phyloP scores from a whole-genome alignment of 2,888 invertebrate species.

The Acronicta aceris region DNA sequence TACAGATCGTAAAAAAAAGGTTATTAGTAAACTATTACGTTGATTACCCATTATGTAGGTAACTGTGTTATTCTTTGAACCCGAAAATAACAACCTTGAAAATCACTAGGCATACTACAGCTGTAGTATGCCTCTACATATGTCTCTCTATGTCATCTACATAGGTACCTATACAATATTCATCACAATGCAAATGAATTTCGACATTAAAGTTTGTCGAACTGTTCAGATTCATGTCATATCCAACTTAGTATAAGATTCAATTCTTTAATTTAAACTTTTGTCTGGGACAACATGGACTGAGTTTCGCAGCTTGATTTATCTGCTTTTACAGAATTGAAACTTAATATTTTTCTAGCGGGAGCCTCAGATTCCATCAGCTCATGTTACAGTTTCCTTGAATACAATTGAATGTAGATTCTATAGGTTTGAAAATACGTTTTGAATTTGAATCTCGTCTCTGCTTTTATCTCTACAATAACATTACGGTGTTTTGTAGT shows the following conservation, averaged over 20 bases:
- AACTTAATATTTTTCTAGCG: constrained; percentile 38
- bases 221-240: constrained; percentile 12
- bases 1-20: too few relatives aligned
- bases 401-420: not conserved
- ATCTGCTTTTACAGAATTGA: constrained; percentile 37
- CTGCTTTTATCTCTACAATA: not conserved
- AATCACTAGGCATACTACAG: too few relatives aligned
- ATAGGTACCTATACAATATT: too few relatives aligned
- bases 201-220: constrained; percentile 9
- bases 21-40: too few relatives aligned
- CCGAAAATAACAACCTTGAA: too few relatives aligned
- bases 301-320: constrained; percentile 42
- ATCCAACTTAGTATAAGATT: constrained; percentile 34
- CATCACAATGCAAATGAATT: too few relatives aligned
- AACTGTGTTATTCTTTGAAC: too few relatives aligned
- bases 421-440: not conserved
- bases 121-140: too few relatives aligned
- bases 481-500: not conserved
- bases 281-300: constrained; percentile 29
- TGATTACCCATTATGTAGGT: too few relatives aligned
- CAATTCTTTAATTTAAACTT: constrained; percentile 56
- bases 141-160: too few relatives aligned
- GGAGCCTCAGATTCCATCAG: constrained; percentile 6
- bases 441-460: not conserved
- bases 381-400: constrained; percentile 6